Conservation (phyloP, 2,888 invertebrate genomes). For the Aelia acuminata region DNA sequence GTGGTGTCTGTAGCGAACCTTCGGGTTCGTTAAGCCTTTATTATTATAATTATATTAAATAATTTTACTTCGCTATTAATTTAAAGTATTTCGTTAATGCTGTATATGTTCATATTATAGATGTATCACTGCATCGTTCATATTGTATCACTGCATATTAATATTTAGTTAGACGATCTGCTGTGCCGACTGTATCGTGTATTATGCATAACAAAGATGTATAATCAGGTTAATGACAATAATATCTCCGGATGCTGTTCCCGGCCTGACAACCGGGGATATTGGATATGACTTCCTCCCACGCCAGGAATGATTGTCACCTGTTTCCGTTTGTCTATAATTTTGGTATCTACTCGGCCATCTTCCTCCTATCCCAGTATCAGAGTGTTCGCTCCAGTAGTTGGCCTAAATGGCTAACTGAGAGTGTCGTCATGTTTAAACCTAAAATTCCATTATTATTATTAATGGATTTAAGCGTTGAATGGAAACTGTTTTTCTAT, state of each 20-base stretch:
- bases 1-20: too few species aligned
- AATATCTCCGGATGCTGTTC: slow-evolving; percentile 15
- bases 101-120: too few species aligned
- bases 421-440: neutral
- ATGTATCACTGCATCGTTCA: too few species aligned
- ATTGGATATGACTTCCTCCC: slow-evolving; percentile 7
- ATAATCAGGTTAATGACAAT: neutral
- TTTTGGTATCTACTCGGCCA: slow-evolving; percentile 12
- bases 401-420: neutral
- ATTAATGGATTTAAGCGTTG: too few species aligned
- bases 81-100: too few species aligned
- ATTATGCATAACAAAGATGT: neutral
- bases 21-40: too few species aligned
- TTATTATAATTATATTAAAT: too few species aligned
- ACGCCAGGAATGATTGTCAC: slow-evolving; percentile 27
- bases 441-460: too few species aligned
- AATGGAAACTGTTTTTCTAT: too few species aligned
- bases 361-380: neutral
- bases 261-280: neutral
- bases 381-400: neutral
- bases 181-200: neutral
- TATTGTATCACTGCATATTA: too few species aligned
- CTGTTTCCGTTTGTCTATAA: slow-evolving; percentile 16
- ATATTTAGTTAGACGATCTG: neutral
- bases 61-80: too few species aligned